These are phyloP conservation scores for Drosophila vallismaia DNA, from an alignment of 2,888 invertebrate species.

Conservation along the genomic window DNA sequence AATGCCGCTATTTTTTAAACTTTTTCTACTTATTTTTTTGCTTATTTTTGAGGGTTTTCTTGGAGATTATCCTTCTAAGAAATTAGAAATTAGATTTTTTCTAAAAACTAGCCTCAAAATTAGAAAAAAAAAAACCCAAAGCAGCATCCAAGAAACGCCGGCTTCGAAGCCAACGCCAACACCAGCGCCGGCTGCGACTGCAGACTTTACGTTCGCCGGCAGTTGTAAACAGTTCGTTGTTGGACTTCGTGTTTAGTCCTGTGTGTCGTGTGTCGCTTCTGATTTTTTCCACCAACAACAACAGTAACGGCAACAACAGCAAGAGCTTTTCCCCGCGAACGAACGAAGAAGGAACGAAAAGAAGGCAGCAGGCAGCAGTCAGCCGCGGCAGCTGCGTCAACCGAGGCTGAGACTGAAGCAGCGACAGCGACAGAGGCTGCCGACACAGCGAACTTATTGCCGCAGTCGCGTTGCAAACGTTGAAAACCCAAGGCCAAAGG, in stretches of 20 bases:
- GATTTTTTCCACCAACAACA: constrained; percentile 31
- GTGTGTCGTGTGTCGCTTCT: constrained; percentile 21
- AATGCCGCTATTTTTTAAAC: not conserved
- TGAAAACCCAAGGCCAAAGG: constrained; percentile 11
- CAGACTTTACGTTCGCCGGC: constrained; percentile 37
- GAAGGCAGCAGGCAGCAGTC: not conserved
- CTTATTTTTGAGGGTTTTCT: no score
- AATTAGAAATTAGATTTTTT: no score
- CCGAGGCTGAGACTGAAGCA: not conserved
- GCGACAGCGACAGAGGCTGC: constrained; percentile 1
- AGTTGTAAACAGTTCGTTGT: constrained; percentile 42
- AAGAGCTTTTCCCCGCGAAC: constrained; percentile 1
- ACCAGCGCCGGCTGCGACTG: constrained; percentile 21
- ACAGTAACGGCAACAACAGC: not conserved
- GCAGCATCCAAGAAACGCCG: constrained; percentile 14
- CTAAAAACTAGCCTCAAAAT: no score
- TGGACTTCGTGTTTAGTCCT: constrained; percentile 40
- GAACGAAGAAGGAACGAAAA: not conserved
- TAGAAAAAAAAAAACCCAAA: not conserved
- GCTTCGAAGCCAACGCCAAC: constrained; percentile 36
- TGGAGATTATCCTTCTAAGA: not conserved
- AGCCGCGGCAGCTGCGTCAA: not conserved
- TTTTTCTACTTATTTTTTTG: not conserved
- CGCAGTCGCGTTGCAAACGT: constrained; percentile 12
- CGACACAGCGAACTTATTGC: constrained; percentile 10